Evolutionary conservation across 2,113 vertebrate species (phyloP), one percentile per base, ranked within the genome.

Genomic region (Pao palembangensis): DNA sequence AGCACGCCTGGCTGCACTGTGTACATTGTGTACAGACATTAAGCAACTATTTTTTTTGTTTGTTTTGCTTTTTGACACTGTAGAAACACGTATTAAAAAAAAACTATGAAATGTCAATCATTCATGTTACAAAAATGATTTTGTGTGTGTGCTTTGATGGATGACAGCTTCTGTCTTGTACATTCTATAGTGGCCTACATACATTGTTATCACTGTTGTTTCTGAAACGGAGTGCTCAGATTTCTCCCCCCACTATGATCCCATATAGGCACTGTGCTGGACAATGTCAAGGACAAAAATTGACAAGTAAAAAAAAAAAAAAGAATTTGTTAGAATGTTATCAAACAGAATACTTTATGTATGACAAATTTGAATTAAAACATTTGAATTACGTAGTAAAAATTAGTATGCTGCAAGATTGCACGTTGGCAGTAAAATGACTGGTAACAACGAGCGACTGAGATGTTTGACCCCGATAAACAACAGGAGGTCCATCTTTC

Each of bases 251-350:
- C 73, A 56, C 69, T 63, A 38, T 67, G 49, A 51, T 76, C 75
- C 62, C 75, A 69, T 79, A 69, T 79, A 88, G 88, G 83, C 85
- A 89, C 86, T 78, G 79, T 73, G 76, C 77, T 80, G 82, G n/a
- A 85, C 69, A 70, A 83, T 69, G 67, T 83, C 65, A 74, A 82
- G 52, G 75, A 81, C 78, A 76, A 46, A 46, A 15, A n/a, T 43
- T 20, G 53, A 61, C 41, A 48, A 75, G 2, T 18, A 67, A 62
- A 51, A 43, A 68, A n/a, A n/a, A n/a, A n/a, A 64, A 64, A 52
- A 56, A n/a, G n/a, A n/a, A 19, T 55, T 64, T 3, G 57, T 73
- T 79, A 64, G n/a, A n/a, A n/a, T 58, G 42, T 69, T 69, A 64
- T n/a, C 16, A 18, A 60, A 51, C 3, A 62, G 57, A 48, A 21